Conservation (phyloP, 2,888 invertebrate species). For the Melieria picta region DNA sequence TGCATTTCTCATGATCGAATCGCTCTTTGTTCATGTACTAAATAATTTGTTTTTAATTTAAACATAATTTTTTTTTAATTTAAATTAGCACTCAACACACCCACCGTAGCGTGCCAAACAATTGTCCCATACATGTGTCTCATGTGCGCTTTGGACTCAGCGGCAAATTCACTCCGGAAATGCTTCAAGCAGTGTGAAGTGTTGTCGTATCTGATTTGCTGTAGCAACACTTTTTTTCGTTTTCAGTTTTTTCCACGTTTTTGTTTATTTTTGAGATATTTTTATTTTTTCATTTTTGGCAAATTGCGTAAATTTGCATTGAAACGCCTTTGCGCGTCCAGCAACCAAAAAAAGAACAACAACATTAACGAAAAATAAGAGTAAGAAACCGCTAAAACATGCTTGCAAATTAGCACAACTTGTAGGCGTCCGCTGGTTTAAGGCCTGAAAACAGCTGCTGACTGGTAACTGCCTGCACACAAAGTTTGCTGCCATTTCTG, state of each 20-base stretch:
- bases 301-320: conserved; percentile 1
- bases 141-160: not conserved
- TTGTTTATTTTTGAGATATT: conserved; percentile 1
- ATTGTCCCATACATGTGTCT: no score
- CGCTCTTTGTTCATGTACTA: no score
- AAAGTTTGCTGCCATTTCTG: no score
- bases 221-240: not conserved
- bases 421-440: conserved; percentile 51
- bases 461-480: no score
- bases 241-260: conserved; percentile 25
- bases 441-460: not conserved
- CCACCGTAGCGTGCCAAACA: no score
- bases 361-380: no score
- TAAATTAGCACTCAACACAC: no score
- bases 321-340: not conserved
- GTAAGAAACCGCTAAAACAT: conserved; percentile 40
- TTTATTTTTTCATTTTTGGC: no score
- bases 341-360: conserved; percentile 6
- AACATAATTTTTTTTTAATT: no score
- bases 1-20: no score
- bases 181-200: not conserved
- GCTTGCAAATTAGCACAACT: conserved; percentile 59
- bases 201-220: not conserved
- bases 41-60: no score
- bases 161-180: not conserved